Base-by-base conservation (phyloP, 2,113 vertebrate genomes). In the Catagonus wagneri region DNA sequence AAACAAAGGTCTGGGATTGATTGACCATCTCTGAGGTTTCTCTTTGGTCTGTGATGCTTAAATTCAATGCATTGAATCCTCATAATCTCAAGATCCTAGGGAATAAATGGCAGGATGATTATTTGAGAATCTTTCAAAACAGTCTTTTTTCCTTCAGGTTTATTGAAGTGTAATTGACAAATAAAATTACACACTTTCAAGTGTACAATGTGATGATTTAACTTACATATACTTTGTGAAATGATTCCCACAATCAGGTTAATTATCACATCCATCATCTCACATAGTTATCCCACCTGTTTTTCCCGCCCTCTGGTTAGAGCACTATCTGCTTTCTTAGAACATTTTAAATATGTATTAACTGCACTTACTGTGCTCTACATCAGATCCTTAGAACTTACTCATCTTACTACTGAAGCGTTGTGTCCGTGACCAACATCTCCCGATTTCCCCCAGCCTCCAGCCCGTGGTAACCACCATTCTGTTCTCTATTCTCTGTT, bases 91-190 rank as follows among this genome's bases (percentile, higher is more conserved):
- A 39, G 7, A 68, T 25, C 32, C 58, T 72, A 78, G 32, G 8
- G 20, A 69, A 83, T 36, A 95, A 94, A 34, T 34, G 6, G 1
- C 69, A 90, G 84, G 36, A 20, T n/a, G 12, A 74, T 94, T 39
- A 58, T 74, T 93, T 95, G 54, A n/a, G 32, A 90, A 69, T 69
- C 32, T 80, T 52, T 94, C 54, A 29, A 88, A 84, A 76, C 25
- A 36, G 44, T 60, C 3, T 23, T 54, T 58, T 29, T 39, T 85
- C n/a, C 52, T 19, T 39, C 56, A 72, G 76, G 19, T 88, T 88
- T 80, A 88, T 29, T 61, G 32, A 71, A 7, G 65, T 80, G 32
- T 80, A 80, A 61, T 54, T 80, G 32, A 78, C 34, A 93, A 90
- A 61, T 85, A 93, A 71, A 88, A 79, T 63, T 12, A 32, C 32